A percentile compares a stretch with the other conserved stretches of the same genome.
phyloP scores from a whole-genome alignment of 2,797 vertebrate genomes.

The Mus caroli region DNA sequence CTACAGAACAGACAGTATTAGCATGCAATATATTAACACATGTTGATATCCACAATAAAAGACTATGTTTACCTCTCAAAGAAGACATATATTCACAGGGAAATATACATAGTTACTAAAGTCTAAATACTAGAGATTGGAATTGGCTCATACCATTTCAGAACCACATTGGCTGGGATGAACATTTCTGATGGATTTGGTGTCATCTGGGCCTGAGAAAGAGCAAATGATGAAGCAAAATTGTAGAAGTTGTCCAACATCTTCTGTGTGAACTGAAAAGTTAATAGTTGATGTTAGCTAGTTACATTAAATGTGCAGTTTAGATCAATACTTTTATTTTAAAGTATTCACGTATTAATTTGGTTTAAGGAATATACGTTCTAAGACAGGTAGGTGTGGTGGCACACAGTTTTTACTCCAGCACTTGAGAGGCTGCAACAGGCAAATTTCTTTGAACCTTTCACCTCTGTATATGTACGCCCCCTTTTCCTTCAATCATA shows the following conservation, averaged over 20 bases:
- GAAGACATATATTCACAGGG: slow-evolving; percentile 43
- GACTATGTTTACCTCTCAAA: slow-evolving; percentile 55
- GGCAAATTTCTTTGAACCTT: slow-evolving; percentile 13
- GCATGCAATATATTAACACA: not conserved
- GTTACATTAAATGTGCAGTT: slow-evolving; percentile 19
- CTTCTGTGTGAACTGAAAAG: slow-evolving; percentile 95
- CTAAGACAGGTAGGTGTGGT: not conserved
- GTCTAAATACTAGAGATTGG: slow-evolving; percentile 39
- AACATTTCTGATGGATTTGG: slow-evolving; percentile 96
- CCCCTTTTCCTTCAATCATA: slow-evolving; percentile 23
- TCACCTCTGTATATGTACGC: not conserved
- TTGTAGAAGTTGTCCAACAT: slow-evolving; percentile 98
- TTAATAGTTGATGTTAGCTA: slow-evolving; percentile 68
- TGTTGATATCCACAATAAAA: slow-evolving; percentile 48
- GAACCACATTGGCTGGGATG: slow-evolving; percentile 95
- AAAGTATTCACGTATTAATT: not conserved
- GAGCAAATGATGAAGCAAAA: slow-evolving; percentile 95
- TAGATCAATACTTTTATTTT: slow-evolving; percentile 46
- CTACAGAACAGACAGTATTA: not conserved
- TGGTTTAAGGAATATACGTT: slow-evolving; percentile 19
- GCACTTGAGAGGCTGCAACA: not conserved
- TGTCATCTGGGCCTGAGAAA: slow-evolving; percentile 97
- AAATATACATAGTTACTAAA: slow-evolving; percentile 33
- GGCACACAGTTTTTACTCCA: not conserved
- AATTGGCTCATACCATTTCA: slow-evolving; percentile 92